A percentile compares a stretch with the other conserved stretches of the same genome.
Conservation (phyloP, 1,140 invertebrate species). For the Laupala kohalensis region DNA sequence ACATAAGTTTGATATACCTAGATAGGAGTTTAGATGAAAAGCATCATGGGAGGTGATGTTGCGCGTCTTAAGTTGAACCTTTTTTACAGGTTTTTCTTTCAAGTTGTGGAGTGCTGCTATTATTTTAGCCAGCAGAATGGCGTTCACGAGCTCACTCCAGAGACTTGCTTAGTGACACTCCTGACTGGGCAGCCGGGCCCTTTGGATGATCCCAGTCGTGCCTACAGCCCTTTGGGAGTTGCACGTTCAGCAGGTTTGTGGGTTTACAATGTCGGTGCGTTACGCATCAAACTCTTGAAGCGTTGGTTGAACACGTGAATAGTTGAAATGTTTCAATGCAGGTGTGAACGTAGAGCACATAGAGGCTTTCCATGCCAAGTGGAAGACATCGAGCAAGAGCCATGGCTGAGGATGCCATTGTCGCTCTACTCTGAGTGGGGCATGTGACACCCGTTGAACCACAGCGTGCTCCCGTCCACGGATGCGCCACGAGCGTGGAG, state of each 20-base stretch:
- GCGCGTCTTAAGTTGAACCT: not conserved
- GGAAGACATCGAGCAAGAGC: slow-evolving; percentile 47
- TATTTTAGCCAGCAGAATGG: slow-evolving; percentile 48
- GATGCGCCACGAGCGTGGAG: not conserved
- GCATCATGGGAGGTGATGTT: not conserved
- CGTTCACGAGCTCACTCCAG: slow-evolving; percentile 30
- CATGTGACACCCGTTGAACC: not conserved
- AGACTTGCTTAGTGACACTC: slow-evolving; percentile 41
- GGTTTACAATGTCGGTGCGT: slow-evolving; percentile 10
- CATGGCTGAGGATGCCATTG: slow-evolving; percentile 39
- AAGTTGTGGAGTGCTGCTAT: slow-evolving; percentile 56
- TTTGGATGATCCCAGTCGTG: slow-evolving; percentile 25
- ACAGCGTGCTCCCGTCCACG: not conserved
- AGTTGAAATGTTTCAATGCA: slow-evolving; percentile 24
- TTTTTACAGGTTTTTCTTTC: slow-evolving; percentile 40
- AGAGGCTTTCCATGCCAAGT: slow-evolving; percentile 48
- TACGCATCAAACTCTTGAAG: too few relatives aligned
- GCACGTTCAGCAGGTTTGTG: slow-evolving; percentile 39
- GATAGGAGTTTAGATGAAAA: not conserved
- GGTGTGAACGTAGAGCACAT: slow-evolving; percentile 51
- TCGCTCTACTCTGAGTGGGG: not conserved
- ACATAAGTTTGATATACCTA: too few relatives aligned
- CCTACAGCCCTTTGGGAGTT: slow-evolving; percentile 35
- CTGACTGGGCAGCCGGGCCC: slow-evolving; percentile 36
- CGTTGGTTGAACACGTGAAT: too few relatives aligned